These are phyloP conservation scores for Exephanes ischioxanthus DNA, from an alignment of 2,888 invertebrate species.

Conservation along the genomic window DNA sequence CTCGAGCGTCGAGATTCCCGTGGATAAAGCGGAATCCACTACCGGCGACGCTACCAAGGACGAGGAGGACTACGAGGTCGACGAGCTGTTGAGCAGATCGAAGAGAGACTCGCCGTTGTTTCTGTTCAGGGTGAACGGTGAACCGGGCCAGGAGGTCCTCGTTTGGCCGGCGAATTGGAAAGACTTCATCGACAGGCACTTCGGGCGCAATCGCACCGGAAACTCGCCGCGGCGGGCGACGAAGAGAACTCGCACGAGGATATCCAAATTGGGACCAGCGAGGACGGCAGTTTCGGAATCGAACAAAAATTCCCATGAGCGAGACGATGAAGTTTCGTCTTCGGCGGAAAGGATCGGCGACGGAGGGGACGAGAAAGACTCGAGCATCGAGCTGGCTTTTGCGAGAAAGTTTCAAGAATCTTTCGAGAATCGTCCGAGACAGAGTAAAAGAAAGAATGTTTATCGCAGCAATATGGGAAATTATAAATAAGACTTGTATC, in stretches of 20 bases:
- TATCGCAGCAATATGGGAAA: slow-evolving; percentile 11
- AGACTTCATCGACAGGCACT: slow-evolving; percentile 47
- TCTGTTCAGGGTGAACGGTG: slow-evolving; percentile 54
- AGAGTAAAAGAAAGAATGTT: slow-evolving; percentile 8
- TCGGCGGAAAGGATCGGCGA: background rate
- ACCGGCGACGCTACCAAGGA: slow-evolving; percentile 3
- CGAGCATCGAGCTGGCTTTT: slow-evolving; percentile 5
- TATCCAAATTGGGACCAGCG: slow-evolving; percentile 29
- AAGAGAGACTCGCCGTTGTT: slow-evolving; percentile 61
- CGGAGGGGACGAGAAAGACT: background rate
- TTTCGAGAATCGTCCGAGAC: slow-evolving; percentile 22
- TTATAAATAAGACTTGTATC: slow-evolving; percentile 14
- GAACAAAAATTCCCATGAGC: background rate
- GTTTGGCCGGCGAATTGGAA: slow-evolving; percentile 64
- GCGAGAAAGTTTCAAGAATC: background rate
- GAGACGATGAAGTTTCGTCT: background rate
- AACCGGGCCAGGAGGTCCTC: slow-evolving; percentile 40
- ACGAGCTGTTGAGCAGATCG: slow-evolving; percentile 35
- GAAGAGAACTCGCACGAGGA: slow-evolving; percentile 33
- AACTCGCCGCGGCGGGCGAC: background rate
- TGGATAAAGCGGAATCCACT: background rate
- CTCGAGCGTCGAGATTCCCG: slow-evolving; percentile 31
- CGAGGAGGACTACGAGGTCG: slow-evolving; percentile 18
- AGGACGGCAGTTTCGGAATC: background rate
- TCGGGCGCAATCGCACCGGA: slow-evolving; percentile 38